phyloP scores from a whole-genome alignment of 2,113 vertebrate genomes.

The Bufo gargarizans region DNA sequence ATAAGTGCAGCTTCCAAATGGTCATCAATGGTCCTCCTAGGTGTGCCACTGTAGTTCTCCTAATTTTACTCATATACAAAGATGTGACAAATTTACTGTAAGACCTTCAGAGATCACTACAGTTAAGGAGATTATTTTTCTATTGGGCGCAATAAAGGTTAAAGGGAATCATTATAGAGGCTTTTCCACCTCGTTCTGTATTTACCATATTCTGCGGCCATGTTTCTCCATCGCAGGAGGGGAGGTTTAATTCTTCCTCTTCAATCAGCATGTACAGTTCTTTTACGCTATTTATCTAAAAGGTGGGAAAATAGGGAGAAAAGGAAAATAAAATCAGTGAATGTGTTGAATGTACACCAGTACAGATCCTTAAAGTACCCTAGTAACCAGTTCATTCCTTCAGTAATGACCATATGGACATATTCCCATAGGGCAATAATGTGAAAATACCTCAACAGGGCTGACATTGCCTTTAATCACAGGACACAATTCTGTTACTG shows the following conservation, averaged over 20 bases:
- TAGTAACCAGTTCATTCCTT: too few species aligned
- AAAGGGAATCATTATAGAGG: not conserved
- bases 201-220: conserved; percentile 80
- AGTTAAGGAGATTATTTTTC: too few species aligned
- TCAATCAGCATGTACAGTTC: conserved; percentile 91
- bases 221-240: conserved; percentile 75
- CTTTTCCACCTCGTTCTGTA: too few species aligned
- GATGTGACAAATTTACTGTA: not conserved
- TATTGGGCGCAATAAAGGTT: not conserved
- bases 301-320: not conserved
- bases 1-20: too few species aligned
- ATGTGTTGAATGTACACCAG: not conserved
- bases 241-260: conserved; percentile 84
- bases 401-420: not conserved
- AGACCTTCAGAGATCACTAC: not conserved
- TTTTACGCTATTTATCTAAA: conserved; percentile 92
- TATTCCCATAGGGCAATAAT: not conserved
- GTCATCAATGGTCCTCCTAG: too few species aligned
- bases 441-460: too few species aligned
- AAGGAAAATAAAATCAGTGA: not conserved
- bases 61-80: not conserved
- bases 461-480: too few species aligned
- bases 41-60: too few species aligned
- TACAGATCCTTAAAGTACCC: too few species aligned
- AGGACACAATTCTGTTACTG: too few species aligned